Evolutionary conservation across 2,888 invertebrate species (phyloP).

Genomic region (Aphidius colemani): DNA sequence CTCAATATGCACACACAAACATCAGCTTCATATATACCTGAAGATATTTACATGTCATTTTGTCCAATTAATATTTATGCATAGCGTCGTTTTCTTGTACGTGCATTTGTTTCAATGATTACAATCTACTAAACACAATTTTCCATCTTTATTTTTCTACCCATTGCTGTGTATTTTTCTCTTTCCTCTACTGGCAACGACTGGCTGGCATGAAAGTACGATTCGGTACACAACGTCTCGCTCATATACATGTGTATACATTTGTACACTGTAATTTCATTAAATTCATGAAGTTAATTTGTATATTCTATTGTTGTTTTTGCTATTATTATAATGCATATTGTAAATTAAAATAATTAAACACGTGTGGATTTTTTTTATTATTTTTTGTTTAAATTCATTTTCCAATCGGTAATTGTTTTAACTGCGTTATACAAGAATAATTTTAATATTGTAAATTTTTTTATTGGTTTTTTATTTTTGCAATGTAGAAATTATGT

Average conservation of each 20-base stretch:
- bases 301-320: too few relatives aligned
- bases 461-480: neutral
- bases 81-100: conserved; percentile 35
- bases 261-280: too few relatives aligned
- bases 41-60: conserved; percentile 56
- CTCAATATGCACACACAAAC: conserved; percentile 18
- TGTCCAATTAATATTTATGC: conserved; percentile 58
- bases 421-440: too few relatives aligned
- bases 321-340: too few relatives aligned
- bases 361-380: too few relatives aligned
- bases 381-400: too few relatives aligned
- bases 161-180: too few relatives aligned
- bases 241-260: too few relatives aligned
- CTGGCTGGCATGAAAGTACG: conserved; percentile 12
- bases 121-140: conserved; percentile 10
- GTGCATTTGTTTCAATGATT: conserved; percentile 22
- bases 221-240: conserved; percentile 1
- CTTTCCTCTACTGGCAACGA: neutral
- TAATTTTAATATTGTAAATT: neutral
- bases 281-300: too few relatives aligned
- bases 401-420: too few relatives aligned
- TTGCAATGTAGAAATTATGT: too few relatives aligned
- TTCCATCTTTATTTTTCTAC: neutral
- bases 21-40: conserved; percentile 38
- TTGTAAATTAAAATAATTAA: too few relatives aligned